These are phyloP conservation scores for Betta splendens DNA, from an alignment of 2,797 vertebrate species.

Conservation along the genomic window DNA sequence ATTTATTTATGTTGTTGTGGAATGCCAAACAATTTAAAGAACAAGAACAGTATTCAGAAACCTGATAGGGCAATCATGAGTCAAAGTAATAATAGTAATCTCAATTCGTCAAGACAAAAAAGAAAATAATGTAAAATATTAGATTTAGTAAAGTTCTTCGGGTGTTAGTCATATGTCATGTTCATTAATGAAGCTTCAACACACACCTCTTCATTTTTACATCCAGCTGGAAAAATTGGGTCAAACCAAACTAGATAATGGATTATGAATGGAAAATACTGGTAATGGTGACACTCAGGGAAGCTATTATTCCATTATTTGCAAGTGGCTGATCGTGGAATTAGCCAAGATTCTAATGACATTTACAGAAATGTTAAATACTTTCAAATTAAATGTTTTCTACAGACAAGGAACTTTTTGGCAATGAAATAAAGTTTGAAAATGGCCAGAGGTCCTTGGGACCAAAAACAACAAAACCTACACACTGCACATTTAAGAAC, in stretches of 20 bases:
- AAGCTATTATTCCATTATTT: constrained; percentile 1
- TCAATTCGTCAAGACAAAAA: too few relatives aligned
- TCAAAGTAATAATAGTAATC: too few relatives aligned
- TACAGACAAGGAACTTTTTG: background rate
- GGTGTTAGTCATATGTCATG: constrained; percentile 5
- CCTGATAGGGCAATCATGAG: too few relatives aligned
- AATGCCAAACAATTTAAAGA: too few relatives aligned
- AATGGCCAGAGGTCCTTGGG: background rate
- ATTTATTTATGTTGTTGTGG: too few relatives aligned
- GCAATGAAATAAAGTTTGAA: background rate
- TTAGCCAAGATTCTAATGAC: constrained; percentile 1
- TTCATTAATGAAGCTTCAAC: background rate
- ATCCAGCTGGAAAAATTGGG: constrained; percentile 13
- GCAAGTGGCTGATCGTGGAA: background rate
- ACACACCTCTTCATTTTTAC: constrained; percentile 1
- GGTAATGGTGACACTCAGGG: constrained; percentile 2
- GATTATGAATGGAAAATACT: constrained; percentile 22
- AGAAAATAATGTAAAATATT: background rate
- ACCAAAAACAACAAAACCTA: background rate
- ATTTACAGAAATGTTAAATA: background rate
- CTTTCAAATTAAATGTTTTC: background rate
- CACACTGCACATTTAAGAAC: background rate
- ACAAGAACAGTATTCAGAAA: too few relatives aligned
- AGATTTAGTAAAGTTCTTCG: background rate
- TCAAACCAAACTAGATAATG: background rate